phyloP scores from a whole-genome alignment of 2,113 vertebrate genomes.

The Colinus virginianus region DNA sequence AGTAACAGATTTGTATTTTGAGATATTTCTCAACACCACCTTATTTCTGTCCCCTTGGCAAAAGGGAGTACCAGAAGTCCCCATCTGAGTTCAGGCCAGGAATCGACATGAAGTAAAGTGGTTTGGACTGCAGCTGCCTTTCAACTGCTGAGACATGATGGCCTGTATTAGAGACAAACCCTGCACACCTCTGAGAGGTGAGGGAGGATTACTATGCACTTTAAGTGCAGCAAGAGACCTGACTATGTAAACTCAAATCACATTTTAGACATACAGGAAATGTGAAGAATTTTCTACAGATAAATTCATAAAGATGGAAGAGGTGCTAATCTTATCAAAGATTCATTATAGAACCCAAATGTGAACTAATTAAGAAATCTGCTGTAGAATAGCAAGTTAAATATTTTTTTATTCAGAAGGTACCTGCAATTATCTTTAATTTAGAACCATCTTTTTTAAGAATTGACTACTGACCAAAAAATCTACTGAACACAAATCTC shows the following conservation, averaged over 20 bases:
- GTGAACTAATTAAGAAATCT: background rate
- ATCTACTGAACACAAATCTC: background rate
- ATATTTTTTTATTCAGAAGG: background rate
- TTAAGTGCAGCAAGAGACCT: background rate
- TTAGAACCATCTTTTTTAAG: background rate
- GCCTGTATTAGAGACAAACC: background rate
- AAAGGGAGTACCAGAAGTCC: background rate
- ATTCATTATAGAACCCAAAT: background rate
- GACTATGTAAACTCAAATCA: background rate
- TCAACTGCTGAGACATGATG: background rate
- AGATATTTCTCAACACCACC: background rate
- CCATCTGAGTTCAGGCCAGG: background rate
- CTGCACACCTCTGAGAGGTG: background rate
- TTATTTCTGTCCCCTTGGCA: background rate
- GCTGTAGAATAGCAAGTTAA: background rate
- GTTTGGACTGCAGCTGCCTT: background rate
- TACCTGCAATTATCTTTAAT: background rate
- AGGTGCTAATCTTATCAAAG: background rate
- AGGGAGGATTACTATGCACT: background rate
- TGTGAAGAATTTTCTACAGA: background rate
- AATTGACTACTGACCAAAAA: background rate
- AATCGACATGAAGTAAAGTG: background rate
- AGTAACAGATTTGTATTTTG: background rate
- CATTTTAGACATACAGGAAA: background rate
- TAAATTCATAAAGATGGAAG: background rate